These are phyloP conservation scores for Podocnemis expansa DNA, from an alignment of 2,113 vertebrate genomes.

Conservation along the genomic window DNA sequence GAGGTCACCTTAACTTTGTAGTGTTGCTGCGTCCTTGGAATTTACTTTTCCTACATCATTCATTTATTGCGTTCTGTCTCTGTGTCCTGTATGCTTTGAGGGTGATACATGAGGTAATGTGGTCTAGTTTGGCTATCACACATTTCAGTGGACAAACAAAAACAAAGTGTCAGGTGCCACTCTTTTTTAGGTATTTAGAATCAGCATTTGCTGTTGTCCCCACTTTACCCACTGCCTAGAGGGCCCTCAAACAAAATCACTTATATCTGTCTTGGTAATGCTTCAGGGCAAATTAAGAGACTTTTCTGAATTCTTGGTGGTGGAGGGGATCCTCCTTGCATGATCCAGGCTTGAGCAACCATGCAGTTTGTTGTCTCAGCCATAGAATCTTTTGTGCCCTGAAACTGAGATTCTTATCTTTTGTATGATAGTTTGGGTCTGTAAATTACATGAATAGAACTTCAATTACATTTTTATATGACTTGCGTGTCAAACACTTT, in stretches of 20 bases:
- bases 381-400: background rate
- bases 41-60: background rate
- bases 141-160: background rate
- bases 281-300: background rate
- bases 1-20: no score
- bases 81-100: background rate
- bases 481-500: background rate
- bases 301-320: background rate
- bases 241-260: background rate
- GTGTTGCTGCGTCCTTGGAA: no score
- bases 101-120: background rate
- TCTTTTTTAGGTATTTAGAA: background rate
- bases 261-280: background rate
- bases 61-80: background rate
- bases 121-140: background rate
- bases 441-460: background rate
- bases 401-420: background rate
- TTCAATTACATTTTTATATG: background rate
- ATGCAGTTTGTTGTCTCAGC: background rate
- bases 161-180: background rate
- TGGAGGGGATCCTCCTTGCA: background rate
- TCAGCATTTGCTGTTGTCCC: background rate
- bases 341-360: background rate
- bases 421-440: background rate
- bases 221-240: background rate